Percentiles rank a stretch among this genome's conserved stretches.
These are phyloP conservation scores for Anthophora plumipes DNA, from an alignment of 2,888 invertebrate genomes.

Conservation along the genomic window DNA sequence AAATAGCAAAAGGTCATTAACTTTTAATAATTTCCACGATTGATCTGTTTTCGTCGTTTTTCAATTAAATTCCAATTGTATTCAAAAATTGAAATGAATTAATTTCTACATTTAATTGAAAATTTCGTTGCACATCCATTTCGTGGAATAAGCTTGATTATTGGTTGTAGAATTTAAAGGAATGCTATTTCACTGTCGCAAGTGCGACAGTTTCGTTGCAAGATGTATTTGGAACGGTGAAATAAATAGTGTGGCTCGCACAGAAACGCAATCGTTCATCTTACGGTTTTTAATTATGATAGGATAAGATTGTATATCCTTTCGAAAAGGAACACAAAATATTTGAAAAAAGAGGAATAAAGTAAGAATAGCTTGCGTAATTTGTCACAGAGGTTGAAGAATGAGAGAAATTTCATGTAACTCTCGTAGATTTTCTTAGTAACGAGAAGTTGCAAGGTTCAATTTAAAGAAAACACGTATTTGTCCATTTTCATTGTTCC, in stretches of 20 bases:
- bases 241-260: constrained; percentile 36
- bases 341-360: neutral
- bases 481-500: neutral
- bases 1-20: too few species aligned
- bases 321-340: neutral
- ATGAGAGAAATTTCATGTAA: neutral
- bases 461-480: neutral
- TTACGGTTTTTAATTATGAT: constrained; percentile 52
- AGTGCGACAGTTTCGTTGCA: constrained; percentile 29
- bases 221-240: neutral
- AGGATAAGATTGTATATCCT: neutral
- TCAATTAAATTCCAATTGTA: too few species aligned
- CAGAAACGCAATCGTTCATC: constrained; percentile 47
- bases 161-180: constrained; percentile 2
- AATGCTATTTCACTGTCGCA: constrained; percentile 46
- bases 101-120: too few species aligned
- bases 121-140: constrained; percentile 6
- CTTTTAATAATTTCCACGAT: too few species aligned
- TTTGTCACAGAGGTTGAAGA: neutral
- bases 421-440: neutral
- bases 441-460: neutral
- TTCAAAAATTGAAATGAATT: too few species aligned
- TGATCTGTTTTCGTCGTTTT: too few species aligned
- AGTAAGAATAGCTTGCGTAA: neutral
- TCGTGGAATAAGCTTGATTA: neutral